Conservation (phyloP, 2,888 invertebrate species). For the Phyllotreta striolata region DNA sequence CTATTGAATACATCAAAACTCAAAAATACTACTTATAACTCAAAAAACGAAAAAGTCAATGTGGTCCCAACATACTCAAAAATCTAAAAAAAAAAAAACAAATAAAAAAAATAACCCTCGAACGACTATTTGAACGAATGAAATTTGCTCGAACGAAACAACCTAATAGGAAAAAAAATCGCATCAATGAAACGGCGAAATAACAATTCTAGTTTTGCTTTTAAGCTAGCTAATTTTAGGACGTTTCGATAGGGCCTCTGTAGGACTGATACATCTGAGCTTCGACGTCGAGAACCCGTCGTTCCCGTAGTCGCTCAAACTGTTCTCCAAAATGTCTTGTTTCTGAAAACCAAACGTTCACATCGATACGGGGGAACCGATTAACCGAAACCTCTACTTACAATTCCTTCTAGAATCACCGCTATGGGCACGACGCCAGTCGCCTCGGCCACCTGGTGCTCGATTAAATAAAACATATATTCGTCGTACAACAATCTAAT, state of each 20-base stretch:
- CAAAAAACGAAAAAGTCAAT: conserved; percentile 23
- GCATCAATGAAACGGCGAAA: conserved; percentile 48
- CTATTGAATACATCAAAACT: conserved; percentile 4
- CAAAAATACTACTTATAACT: neutral
- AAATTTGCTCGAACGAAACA: conserved; percentile 23
- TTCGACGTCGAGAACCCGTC: conserved; percentile 50
- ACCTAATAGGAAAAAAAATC: conserved; percentile 34
- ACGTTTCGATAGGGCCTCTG: conserved; percentile 57
- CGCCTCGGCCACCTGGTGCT: conserved; percentile 93
- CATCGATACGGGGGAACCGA: neutral
- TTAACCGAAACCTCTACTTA: conserved; percentile 55
- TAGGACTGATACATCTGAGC: conserved; percentile 57
- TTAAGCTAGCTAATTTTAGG: conserved; percentile 62
- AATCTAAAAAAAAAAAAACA: conserved; percentile 29
- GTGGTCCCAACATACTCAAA: conserved; percentile 33
- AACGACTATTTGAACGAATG: conserved; percentile 28
- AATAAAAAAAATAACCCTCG: conserved; percentile 11
- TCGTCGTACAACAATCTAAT: conserved; percentile 97
- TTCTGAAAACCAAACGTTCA: conserved; percentile 52
- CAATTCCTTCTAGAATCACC: conserved; percentile 80
- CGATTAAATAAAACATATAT: conserved; percentile 98
- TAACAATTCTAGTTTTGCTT: conserved; percentile 48
- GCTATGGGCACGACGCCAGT: conserved; percentile 93
- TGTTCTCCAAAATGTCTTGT: conserved; percentile 58
- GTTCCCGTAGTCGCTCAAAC: conserved; percentile 56